These are phyloP conservation scores for Crocallis elinguaria DNA, from an alignment of 2,888 invertebrate genomes.

Conservation along the genomic window DNA sequence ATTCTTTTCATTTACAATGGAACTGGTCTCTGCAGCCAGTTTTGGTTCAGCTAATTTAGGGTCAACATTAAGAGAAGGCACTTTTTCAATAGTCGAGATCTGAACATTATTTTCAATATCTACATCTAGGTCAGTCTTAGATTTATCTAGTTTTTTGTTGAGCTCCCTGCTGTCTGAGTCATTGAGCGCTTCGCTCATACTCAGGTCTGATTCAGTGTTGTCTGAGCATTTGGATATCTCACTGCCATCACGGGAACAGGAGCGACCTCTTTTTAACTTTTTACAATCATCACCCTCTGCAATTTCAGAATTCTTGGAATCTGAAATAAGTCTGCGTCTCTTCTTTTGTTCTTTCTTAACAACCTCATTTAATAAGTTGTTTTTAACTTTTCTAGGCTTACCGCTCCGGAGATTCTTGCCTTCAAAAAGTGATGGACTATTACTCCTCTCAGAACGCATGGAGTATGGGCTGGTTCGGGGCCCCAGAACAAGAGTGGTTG, in stretches of 20 bases:
- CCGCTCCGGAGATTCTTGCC: constrained; percentile 87
- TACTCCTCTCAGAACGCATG: constrained; percentile 85
- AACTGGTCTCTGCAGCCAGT: constrained; percentile 66
- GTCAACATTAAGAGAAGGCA: constrained; percentile 79
- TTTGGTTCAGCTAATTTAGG: constrained; percentile 72
- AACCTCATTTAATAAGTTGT: constrained; percentile 83
- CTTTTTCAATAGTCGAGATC: constrained; percentile 82
- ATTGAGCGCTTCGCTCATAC: constrained; percentile 83
- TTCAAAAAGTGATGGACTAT: constrained; percentile 77
- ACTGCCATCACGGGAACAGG: constrained; percentile 83
- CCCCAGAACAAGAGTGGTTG: constrained; percentile 67
- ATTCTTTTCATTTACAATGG: constrained; percentile 66
- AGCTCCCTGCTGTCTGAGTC: constrained; percentile 75
- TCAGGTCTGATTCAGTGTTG: constrained; percentile 86
- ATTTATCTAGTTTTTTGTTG: constrained; percentile 82
- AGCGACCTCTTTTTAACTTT: constrained; percentile 76
- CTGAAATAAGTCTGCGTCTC: constrained; percentile 82
- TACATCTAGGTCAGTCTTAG: constrained; percentile 84
- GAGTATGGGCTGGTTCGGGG: constrained; percentile 85
- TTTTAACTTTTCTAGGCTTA: constrained; percentile 86
- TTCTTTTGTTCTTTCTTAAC: constrained; percentile 84
- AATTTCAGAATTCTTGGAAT: constrained; percentile 75
- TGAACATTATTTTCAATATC: constrained; percentile 83
- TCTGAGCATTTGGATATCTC: constrained; percentile 87
- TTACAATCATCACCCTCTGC: constrained; percentile 73